A percentile compares a stretch with the other conserved stretches of the same genome.
These are phyloP conservation scores for Gerris buenoi DNA, from an alignment of 1,140 invertebrate species.

Conservation along the genomic window DNA sequence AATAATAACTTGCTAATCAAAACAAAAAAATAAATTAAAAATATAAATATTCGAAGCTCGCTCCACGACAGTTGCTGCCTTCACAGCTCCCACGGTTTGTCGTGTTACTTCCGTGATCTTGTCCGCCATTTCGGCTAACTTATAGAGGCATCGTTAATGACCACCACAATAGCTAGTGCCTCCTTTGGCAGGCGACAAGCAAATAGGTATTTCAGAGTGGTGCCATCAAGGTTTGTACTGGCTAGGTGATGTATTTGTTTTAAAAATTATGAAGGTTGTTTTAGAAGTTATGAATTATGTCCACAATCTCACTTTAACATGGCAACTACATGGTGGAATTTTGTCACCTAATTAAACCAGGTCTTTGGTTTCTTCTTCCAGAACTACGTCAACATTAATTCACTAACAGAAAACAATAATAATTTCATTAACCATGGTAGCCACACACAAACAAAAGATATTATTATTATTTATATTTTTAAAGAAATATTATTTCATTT, in stretches of 20 bases:
- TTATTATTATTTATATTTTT: no score
- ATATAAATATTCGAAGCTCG: no score
- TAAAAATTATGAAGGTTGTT: conserved; percentile 24
- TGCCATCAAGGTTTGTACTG: conserved; percentile 16
- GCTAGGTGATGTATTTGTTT: conserved; percentile 21
- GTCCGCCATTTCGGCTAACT: conserved; percentile 3
- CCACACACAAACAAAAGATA: no score
- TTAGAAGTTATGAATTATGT: background rate
- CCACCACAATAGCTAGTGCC: background rate
- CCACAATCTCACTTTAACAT: background rate
- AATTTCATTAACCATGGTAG: no score
- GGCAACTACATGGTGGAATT: background rate
- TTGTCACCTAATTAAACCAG: background rate
- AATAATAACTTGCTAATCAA: no score
- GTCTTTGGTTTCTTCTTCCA: background rate
- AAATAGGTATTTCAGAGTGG: conserved; percentile 22
- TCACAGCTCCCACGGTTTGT: no score
- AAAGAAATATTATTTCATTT: no score
- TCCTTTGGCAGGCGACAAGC: background rate
- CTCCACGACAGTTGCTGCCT: no score
- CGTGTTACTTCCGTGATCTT: conserved; percentile 8
- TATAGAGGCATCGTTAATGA: background rate
- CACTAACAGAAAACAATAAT: no score
- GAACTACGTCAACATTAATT: background rate
- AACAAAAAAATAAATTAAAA: no score